phyloP scores from a whole-genome alignment of 2,113 vertebrate species.

The Pollimyrus isidori region DNA sequence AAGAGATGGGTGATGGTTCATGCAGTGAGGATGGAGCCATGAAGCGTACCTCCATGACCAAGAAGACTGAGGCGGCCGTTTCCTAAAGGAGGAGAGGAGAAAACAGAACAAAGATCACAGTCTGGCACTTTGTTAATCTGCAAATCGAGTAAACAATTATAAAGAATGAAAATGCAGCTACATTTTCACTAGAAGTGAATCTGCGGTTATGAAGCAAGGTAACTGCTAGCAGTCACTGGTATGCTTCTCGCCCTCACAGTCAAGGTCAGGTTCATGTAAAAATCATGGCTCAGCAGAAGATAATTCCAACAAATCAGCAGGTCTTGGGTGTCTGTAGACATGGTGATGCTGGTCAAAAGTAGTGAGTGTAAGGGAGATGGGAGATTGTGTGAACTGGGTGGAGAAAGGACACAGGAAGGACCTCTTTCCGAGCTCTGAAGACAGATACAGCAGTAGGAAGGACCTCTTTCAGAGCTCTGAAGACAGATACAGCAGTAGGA shows the following conservation, averaged over 20 bases:
- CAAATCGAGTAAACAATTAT: background rate
- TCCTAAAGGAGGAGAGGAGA: constrained; percentile 69
- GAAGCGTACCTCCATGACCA: constrained; percentile 88
- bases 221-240: background rate
- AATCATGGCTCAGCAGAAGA: background rate
- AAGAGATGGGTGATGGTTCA: background rate
- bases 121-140: background rate
- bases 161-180: background rate
- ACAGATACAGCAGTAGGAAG: background rate
- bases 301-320: background rate
- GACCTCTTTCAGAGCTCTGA: background rate
- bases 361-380: background rate
- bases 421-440: background rate
- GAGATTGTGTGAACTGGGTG: background rate
- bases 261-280: background rate
- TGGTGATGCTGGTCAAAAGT: background rate
- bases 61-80: constrained; percentile 84
- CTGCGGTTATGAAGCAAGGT: background rate
- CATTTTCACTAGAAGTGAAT: background rate
- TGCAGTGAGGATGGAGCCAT: background rate
- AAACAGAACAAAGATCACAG: background rate
- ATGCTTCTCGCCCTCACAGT: background rate
- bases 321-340: background rate
- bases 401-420: background rate
- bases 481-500: too few relatives aligned